These are phyloP conservation scores for Tetragonisca angustula DNA, from an alignment of 2,888 invertebrate species.

Conservation along the genomic window DNA sequence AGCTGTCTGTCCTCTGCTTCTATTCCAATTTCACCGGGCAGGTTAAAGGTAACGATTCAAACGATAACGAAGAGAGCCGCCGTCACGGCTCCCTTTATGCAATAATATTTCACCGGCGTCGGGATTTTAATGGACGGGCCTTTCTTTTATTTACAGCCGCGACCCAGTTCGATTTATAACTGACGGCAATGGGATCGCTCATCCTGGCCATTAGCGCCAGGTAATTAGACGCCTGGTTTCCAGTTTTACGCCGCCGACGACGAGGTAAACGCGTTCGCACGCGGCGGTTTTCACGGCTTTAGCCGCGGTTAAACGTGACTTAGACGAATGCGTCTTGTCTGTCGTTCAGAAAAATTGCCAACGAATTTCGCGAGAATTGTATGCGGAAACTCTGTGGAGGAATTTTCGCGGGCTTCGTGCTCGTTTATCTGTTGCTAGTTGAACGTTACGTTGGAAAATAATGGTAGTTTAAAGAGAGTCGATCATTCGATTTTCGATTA, in stretches of 20 bases:
- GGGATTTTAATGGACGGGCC: constrained; percentile 45
- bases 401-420: background rate
- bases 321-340: background rate
- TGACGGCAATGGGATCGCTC: constrained; percentile 15
- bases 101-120: constrained; percentile 26
- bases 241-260: constrained; percentile 21
- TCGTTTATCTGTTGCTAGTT: background rate
- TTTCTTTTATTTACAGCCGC: constrained; percentile 38
- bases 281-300: background rate
- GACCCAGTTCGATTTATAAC: constrained; percentile 52
- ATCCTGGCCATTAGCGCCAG: constrained; percentile 44
- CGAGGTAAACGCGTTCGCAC: constrained; percentile 21
- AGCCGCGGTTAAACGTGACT: background rate
- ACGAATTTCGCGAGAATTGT: background rate
- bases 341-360: background rate
- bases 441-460: too few species aligned
- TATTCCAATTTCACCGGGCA: constrained; percentile 24
- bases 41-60: constrained; percentile 46
- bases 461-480: background rate
- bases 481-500: too few species aligned
- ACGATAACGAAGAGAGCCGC: constrained; percentile 32
- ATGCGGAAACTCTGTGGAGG: background rate
- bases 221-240: constrained; percentile 47
- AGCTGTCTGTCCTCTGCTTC: background rate
- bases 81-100: constrained; percentile 14